Conservation (phyloP, 1,140 invertebrate genomes). For the Battus philenor region DNA sequence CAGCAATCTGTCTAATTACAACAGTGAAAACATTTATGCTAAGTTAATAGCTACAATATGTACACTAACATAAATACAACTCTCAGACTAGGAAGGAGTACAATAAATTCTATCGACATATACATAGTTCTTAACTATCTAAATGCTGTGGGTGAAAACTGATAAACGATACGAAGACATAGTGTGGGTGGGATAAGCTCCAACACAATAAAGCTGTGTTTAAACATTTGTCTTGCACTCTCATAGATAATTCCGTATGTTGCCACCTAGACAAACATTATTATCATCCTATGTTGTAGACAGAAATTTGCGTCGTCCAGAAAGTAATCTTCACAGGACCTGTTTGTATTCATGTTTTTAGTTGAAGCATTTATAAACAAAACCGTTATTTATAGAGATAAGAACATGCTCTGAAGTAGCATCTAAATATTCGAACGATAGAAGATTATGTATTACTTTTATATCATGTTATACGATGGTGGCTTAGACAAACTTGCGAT, state of each 20-base stretch:
- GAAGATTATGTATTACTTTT: too few species aligned
- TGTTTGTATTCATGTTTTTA: neutral
- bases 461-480: too few species aligned
- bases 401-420: too few species aligned
- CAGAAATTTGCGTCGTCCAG: slow-evolving; percentile 32
- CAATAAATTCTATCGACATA: neutral
- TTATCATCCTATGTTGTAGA: slow-evolving; percentile 32
- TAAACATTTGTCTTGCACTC: slow-evolving; percentile 50
- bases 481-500: too few species aligned
- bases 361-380: slow-evolving; percentile 2
- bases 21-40: too few species aligned
- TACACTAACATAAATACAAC: too few species aligned
- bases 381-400: neutral
- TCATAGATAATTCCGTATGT: slow-evolving; percentile 43
- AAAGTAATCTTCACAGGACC: slow-evolving; percentile 10
- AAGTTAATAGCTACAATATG: too few species aligned
- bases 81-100: neutral
- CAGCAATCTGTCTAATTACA: too few species aligned
- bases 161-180: slow-evolving; percentile 40
- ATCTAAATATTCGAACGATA: too few species aligned
- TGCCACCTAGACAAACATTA: slow-evolving; percentile 45
- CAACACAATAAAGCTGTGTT: slow-evolving; percentile 38
- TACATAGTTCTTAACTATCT: slow-evolving; percentile 3
- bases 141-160: slow-evolving; percentile 42
- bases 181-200: slow-evolving; percentile 34